Conservation (phyloP, 1,140 invertebrate genomes). For the Venturia canescens region DNA sequence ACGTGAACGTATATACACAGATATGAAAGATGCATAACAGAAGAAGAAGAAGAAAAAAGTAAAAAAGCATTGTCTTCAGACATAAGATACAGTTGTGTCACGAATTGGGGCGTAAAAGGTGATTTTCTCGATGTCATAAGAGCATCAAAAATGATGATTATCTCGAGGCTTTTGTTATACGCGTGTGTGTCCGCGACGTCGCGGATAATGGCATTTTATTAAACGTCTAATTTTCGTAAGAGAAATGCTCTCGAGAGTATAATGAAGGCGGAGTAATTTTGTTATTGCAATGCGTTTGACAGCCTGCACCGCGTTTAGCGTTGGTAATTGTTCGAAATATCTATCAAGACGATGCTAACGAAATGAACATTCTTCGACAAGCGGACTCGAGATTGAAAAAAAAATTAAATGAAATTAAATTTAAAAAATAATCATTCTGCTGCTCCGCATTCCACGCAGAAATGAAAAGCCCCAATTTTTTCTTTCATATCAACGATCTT, state of each 20-base stretch:
- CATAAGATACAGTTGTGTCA: neutral
- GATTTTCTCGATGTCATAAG: neutral
- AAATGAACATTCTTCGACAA: neutral
- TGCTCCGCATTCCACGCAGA: conserved; percentile 12
- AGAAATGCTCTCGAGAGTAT: neutral
- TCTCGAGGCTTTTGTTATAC: neutral
- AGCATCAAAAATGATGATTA: neutral
- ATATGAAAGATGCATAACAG: neutral
- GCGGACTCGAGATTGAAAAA: neutral
- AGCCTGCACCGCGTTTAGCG: too few species aligned
- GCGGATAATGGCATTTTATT: neutral
- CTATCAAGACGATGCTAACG: neutral
- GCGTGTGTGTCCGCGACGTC: neutral
- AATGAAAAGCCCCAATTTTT: neutral
- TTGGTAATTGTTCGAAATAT: too few species aligned
- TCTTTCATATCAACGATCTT: conserved; percentile 53
- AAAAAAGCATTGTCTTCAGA: neutral
- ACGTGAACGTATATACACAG: too few species aligned
- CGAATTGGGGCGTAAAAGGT: neutral
- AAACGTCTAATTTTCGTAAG: neutral
- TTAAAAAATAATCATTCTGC: neutral
- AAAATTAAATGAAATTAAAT: neutral
- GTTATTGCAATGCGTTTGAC: too few species aligned
- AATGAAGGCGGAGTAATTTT: too few species aligned
- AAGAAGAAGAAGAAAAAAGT: neutral